Evolutionary conservation across 2,888 invertebrate species (phyloP), one percentile per base, ranked within the genome.

Genomic region (Hyppa rectilinea): DNA sequence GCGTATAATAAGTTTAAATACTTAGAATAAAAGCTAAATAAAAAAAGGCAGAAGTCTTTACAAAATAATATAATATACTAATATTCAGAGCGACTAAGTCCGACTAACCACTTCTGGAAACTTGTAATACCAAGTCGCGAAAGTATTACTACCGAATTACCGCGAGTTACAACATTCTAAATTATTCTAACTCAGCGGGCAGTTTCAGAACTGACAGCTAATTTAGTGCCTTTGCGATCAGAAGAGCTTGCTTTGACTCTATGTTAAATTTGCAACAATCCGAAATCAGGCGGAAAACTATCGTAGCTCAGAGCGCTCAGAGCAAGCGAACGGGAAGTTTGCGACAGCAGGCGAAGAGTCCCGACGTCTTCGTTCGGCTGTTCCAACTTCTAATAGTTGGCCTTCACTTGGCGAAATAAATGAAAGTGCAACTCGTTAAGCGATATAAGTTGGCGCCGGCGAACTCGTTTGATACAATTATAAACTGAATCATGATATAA

Each of bases 221-320:
- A 92, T 92, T 91, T 90, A 89, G 90, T 89, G 91, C 91, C 89
- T 93, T 89, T 87, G 89, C 87, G 85, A 92, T 91, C 88, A 85
- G 86, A 88, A 87, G 86, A 87, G 90, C 89, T 90, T 85, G 89
- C 90, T 92, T 92, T 91, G 91, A 90, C 88, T 92, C 83, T 75
- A 81, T 86, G 91, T 90, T 92, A 88, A 92, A 93, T 93, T 93
- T 92, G 92, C 92, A 92, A 91, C 92, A 92, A 93, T 92, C 88
- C 88, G 84, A 92, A 94, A 92, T 91, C 93, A 91, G 92, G 90
- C 92, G 93, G 92, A 91, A 92, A 93, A 91, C 92, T 93, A 92
- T 92, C 87, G 88, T 79, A 90, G 91, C 88, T 89, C 87, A 76
- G 80, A 69, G 86, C 85, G 91, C 88, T 88, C 86, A 78, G 82